Percentiles rank a stretch among this genome's conserved stretches.
Evolutionary conservation across 1,140 invertebrate species (phyloP).

Genomic region (Cecropterus lyciades): DNA sequence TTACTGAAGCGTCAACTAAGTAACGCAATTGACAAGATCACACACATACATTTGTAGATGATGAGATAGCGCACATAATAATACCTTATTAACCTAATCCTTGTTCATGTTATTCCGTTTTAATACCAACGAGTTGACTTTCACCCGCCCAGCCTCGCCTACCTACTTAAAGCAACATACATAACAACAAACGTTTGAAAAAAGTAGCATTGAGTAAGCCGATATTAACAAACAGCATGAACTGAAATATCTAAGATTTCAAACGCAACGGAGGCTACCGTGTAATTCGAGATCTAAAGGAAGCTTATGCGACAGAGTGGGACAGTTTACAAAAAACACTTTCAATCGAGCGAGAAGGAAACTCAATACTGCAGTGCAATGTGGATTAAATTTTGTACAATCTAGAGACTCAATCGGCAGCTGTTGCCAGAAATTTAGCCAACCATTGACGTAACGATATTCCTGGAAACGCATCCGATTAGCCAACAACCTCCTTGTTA

Average conservation of each 20-base stretch:
- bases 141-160: slow-evolving; percentile 60
- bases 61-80: no score
- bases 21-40: no score
- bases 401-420: slow-evolving; percentile 69
- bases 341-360: slow-evolving; percentile 77
- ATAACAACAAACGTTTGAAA: slow-evolving; percentile 39
- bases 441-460: slow-evolving; percentile 62
- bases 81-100: neutral
- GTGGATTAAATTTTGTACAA: slow-evolving; percentile 81
- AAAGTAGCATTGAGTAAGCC: slow-evolving; percentile 55
- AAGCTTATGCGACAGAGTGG: slow-evolving; percentile 74
- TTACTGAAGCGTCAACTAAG: no score
- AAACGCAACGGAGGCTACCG: slow-evolving; percentile 68
- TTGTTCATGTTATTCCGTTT: neutral
- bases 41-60: no score
- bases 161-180: slow-evolving; percentile 43
- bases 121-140: slow-evolving; percentile 46
- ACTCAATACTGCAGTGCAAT: slow-evolving; percentile 74
- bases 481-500: slow-evolving; percentile 40
- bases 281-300: slow-evolving; percentile 74
- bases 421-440: slow-evolving; percentile 70
- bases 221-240: slow-evolving; percentile 60
- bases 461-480: slow-evolving; percentile 51
- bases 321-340: slow-evolving; percentile 71
- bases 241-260: slow-evolving; percentile 54